phyloP scores from a whole-genome alignment of 2,797 vertebrate genomes.

The Tenualosa thibaudeaui region DNA sequence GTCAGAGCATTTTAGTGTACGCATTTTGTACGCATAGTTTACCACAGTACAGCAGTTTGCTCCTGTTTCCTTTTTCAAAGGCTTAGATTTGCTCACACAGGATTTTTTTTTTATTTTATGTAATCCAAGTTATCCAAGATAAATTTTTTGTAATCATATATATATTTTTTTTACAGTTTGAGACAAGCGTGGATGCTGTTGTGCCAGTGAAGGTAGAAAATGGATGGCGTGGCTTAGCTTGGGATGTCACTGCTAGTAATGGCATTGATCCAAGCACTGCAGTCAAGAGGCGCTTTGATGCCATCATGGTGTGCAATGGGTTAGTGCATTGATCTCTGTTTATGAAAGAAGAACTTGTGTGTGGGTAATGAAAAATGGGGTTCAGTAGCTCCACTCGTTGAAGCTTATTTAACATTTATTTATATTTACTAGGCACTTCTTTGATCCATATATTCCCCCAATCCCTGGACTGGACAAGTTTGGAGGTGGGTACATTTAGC shows the following conservation, averaged over 20 bases:
- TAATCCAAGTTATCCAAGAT: no score
- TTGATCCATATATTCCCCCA: conserved; percentile 62
- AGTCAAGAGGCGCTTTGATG: conserved; percentile 63
- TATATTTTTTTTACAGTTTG: conserved; percentile 55
- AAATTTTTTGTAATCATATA: background rate
- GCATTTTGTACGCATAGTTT: background rate
- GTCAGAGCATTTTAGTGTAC: background rate
- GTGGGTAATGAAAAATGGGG: background rate
- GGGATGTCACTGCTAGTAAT: conserved; percentile 59
- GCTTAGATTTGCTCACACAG: no score
- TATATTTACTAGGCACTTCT: conserved; percentile 60
- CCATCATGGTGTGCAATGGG: conserved; percentile 71
- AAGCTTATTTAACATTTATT: background rate
- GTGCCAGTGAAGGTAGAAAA: conserved; percentile 48
- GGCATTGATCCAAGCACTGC: conserved; percentile 32
- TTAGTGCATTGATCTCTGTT: conserved; percentile 46
- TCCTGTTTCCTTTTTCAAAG: no score
- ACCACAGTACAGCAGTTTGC: background rate
- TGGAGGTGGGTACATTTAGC: conserved; percentile 57
- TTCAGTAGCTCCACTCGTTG: background rate
- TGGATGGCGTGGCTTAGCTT: conserved; percentile 52
- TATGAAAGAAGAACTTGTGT: background rate
- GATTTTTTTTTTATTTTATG: no score
- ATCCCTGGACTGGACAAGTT: conserved; percentile 66
- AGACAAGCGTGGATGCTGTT: conserved; percentile 57